Percentiles rank a stretch among this genome's conserved stretches.
phyloP scores from a whole-genome alignment of 2,113 vertebrate genomes.

The Myotis brandtii region DNA sequence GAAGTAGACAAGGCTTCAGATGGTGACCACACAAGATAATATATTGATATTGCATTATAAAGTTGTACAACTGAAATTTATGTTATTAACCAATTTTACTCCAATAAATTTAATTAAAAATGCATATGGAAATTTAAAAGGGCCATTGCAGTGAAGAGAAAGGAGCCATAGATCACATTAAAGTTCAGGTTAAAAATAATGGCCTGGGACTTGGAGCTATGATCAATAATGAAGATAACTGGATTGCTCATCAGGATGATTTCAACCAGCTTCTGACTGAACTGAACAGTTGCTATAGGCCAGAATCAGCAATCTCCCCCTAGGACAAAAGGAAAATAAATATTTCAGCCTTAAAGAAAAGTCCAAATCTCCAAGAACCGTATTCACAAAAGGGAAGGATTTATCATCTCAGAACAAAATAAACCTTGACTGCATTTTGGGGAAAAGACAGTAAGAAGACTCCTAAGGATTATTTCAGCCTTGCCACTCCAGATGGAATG shows the following conservation, averaged over 20 bases:
- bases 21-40: too few species aligned
- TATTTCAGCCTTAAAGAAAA: slow-evolving; percentile 95
- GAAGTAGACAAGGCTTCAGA: too few species aligned
- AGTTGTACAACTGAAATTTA: too few species aligned
- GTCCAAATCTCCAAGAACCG: slow-evolving; percentile 95
- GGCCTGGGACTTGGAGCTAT: slow-evolving; percentile 91
- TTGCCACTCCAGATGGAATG: slow-evolving; percentile 73
- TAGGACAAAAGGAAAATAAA: slow-evolving; percentile 85
- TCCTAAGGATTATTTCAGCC: slow-evolving; percentile 83
- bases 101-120: too few species aligned
- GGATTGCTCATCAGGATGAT: slow-evolving; percentile 98
- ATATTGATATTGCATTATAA: too few species aligned
- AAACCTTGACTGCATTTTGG: neutral
- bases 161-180: slow-evolving; percentile 94
- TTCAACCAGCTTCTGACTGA: slow-evolving; percentile 97
- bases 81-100: too few species aligned
- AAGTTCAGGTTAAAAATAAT: slow-evolving; percentile 96
- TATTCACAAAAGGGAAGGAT: slow-evolving; percentile 92
- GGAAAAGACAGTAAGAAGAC: neutral
- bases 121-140: too few species aligned
- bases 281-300: slow-evolving; percentile 92
- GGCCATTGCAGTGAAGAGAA: slow-evolving; percentile 85
- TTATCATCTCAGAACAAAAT: neutral
- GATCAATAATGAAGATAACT: slow-evolving; percentile 92
- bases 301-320: slow-evolving; percentile 81